Base-by-base conservation (phyloP, 37 sponge, comb jelly and placozoan genomes). In the Bolinopsis microptera region DNA sequence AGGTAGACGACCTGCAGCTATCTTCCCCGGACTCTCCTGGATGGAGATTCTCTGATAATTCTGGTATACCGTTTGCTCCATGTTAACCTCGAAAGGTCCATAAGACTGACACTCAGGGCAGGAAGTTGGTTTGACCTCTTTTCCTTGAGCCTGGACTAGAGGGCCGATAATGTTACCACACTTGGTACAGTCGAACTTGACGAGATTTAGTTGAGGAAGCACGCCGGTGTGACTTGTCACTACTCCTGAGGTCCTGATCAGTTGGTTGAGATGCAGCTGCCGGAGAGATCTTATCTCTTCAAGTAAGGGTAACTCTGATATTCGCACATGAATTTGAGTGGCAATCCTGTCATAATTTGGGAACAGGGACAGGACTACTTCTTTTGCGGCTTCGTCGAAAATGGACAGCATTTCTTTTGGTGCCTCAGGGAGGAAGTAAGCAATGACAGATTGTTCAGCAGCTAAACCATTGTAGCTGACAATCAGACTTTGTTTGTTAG, bases 341-440 rank as follows among this genome's bases (percentile, higher is more conserved):
- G 95, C 95, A 69, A 99, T 99, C 35, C 95, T 83, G 24, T 96
- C 96, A 77, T 99, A 99, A 39, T 96, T 97, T 0, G 99, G 98
- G 80, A 95, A 99, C 69, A 96, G 93, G 1, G 94, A 93, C 48
- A 99, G 93, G 26, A 99, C 99, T 16, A 99, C 98, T 68, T 99
- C 99, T 92, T 97, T 96, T 0, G 97, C 99, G 69, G 98, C 97
- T 95, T 99, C 99, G 93, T 99, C 99, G 92, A 99, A 96, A 48
- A 99, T 97, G 18, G 94, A 94, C 76, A 99, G 92, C 97, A 99
- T 97, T 80, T 99, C 99, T 38, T 95, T 82, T 0, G 99, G 99
- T n/a, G 98, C 99, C 72, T 99, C 99, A n/a, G 99, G 99, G 37
- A 99, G 96, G 76, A 99, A 99, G 94, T 95, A 99, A 0, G 99